Evolutionary conservation across 2,113 vertebrate genomes (phyloP).

Genomic region (Eudorcas thomsonii): DNA sequence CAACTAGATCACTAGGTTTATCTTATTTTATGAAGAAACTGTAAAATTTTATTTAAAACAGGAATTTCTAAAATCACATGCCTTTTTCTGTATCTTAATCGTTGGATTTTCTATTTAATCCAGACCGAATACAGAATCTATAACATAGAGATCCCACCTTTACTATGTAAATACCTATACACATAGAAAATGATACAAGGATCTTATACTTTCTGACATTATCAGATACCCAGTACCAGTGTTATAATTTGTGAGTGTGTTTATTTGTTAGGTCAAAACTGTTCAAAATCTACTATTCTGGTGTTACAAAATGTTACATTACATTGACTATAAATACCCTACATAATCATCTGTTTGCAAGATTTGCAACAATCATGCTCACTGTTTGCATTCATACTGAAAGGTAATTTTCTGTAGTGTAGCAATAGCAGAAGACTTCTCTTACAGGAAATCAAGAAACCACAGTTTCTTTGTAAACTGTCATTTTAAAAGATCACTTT

Average conservation of each 20-base stretch:
- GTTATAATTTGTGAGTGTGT: background rate
- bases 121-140: background rate
- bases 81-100: background rate
- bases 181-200: background rate
- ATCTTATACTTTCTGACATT: background rate
- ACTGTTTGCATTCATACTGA: background rate
- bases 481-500: background rate
- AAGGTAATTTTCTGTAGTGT: background rate
- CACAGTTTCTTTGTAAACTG: background rate
- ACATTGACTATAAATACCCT: background rate
- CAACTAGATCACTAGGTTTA: background rate
- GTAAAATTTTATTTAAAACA: background rate
- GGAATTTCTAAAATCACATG: background rate
- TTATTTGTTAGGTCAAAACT: background rate
- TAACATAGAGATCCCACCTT: background rate
- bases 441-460: background rate
- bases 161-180: background rate
- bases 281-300: background rate
- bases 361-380: background rate
- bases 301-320: background rate
- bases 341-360: background rate
- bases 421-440: background rate
- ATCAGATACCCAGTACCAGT: background rate
- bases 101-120: background rate
- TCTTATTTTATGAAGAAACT: slow-evolving; percentile 29